Evolutionary conservation across 1,140 invertebrate genomes (phyloP), one percentile per base, ranked within the genome.

Genomic region (Arctopsyche grandis): DNA sequence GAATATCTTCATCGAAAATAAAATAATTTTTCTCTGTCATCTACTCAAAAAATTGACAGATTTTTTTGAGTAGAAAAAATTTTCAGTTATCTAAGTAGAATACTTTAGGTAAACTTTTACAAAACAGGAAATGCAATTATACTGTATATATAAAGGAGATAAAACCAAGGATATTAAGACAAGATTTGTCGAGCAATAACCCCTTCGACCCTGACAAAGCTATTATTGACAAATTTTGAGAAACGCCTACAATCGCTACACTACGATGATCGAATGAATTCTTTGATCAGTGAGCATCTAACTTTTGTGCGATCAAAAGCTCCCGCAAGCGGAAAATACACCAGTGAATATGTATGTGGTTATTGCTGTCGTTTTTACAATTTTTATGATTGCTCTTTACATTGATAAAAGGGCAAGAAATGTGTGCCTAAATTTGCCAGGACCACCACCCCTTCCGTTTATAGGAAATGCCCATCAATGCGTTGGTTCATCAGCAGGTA

Each of bases 391-490:
- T 1, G 29, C 46, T 48, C 38, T 73, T 48, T 56, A 29, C n/a
- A 56, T n/a, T 9, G 48, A 75, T 19, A 43, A 19, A 14, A 75
- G 19, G 46, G 12, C 9, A 16, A 73, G 29, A 58, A 75, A 22
- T 24, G 19, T 58, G 21, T 75, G 48, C 48, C 14, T 1, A 4
- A 56, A 56, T 52, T n/a, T 75, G 0, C 21, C 71, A 9, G 46
- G 71, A 9, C 52, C 71, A 4, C 3, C n/a, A 26, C 12, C 48
- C 14, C 14, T 75, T 46, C 71, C 71, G 5, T 58, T 75, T 14
- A 7, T 75, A 12, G 71, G 71, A n/a, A 75, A 75, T 26, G 71
- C 46, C 0, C 71, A 56, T 75, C 46, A 56, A 24, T 56, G 26
- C 4, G 22, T 56, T 9, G 71, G 71, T 5, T 26, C 46, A 56